These are phyloP conservation scores for Leucophora obtusa DNA, from an alignment of 2,888 invertebrate species.

Conservation along the genomic window DNA sequence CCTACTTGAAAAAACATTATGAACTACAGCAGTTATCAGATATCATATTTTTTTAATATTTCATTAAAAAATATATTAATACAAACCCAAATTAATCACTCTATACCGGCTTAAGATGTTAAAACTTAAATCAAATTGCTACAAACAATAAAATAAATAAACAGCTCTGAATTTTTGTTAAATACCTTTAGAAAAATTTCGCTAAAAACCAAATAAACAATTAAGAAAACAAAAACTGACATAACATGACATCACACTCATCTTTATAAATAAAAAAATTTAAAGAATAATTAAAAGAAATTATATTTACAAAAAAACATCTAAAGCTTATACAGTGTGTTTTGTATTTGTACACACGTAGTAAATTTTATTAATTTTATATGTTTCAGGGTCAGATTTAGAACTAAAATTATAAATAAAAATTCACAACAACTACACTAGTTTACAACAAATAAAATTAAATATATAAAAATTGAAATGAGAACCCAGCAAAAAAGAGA, in stretches of 20 bases:
- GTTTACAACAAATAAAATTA: too few species aligned
- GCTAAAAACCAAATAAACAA: neutral
- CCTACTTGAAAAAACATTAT: too few species aligned
- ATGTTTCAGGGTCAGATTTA: neutral
- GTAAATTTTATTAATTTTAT: neutral
- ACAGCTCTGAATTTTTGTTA: conserved; percentile 6
- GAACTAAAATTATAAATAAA: neutral
- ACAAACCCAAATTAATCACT: too few species aligned
- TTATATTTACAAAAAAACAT: neutral
- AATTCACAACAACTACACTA: neutral
- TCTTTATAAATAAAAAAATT: neutral
- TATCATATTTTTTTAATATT: too few species aligned
- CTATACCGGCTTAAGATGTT: neutral
- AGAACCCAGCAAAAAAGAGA: too few species aligned
- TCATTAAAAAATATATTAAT: too few species aligned
- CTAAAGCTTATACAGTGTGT: neutral
- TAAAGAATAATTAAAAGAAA: neutral
- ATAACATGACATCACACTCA: conserved; percentile 14
- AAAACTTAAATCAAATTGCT: neutral
- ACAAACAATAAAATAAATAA: neutral
- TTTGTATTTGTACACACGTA: neutral
- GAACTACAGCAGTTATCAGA: too few species aligned
- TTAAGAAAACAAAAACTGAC: conserved; percentile 2
- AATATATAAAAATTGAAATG: too few species aligned
- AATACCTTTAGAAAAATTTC: neutral